phyloP scores from a whole-genome alignment of 2,113 vertebrate genomes.

The Perca flavescens region DNA sequence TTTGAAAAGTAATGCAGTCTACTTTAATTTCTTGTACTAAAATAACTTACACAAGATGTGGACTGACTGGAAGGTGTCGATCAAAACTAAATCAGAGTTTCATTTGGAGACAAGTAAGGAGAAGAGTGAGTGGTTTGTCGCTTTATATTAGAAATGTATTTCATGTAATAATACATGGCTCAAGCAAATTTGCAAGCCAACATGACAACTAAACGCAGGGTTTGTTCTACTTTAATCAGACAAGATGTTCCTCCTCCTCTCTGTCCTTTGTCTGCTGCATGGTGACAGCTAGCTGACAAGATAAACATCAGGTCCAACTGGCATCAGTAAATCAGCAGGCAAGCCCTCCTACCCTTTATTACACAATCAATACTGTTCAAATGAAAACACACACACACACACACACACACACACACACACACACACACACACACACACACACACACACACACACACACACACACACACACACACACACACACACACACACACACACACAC shows the following conservation, averaged over 20 bases:
- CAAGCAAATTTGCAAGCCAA: background rate
- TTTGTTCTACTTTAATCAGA: conserved; percentile 12
- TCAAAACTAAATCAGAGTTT: background rate
- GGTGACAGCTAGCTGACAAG: conserved; percentile 38
- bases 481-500: conserved; percentile 13
- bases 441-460: conserved; percentile 1
- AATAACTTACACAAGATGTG: background rate
- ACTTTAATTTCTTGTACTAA: background rate
- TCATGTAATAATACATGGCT: background rate
- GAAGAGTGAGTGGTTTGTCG: background rate
- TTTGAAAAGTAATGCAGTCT: background rate
- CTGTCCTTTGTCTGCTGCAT: conserved; percentile 11
- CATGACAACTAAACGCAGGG: background rate
- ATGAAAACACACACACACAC: conserved; percentile 28
- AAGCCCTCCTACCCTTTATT: conserved; percentile 11
- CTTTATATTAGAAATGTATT: background rate
- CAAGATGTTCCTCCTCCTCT: background rate
- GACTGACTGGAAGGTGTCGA: background rate
- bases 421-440: background rate
- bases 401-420: background rate
- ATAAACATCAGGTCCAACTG: conserved; percentile 53
- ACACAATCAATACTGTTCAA: conserved; percentile 46
- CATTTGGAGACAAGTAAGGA: background rate
- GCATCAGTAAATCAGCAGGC: conserved; percentile 30
- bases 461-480: conserved; percentile 5